Conservation (phyloP, 2,113 vertebrate genomes). For the Lagenorhynchus albirostris region DNA sequence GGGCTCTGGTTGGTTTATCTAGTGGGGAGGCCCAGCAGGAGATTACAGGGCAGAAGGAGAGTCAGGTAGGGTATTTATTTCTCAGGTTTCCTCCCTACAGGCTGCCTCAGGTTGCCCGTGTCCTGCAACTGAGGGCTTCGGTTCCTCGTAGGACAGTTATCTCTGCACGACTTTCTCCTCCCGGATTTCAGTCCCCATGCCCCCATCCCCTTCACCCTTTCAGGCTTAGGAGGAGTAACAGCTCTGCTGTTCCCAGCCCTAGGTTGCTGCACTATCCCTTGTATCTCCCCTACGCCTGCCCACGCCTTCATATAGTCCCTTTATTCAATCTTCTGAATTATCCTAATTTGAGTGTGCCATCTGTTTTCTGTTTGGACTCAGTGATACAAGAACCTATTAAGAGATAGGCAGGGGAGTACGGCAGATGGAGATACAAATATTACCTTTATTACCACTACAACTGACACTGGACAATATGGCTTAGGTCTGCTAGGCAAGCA, state of each 20-base stretch:
- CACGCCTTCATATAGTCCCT: slow-evolving; percentile 11
- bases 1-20: not conserved
- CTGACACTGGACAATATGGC: slow-evolving; percentile 51
- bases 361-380: slow-evolving; percentile 73
- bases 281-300: not conserved
- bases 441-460: slow-evolving; percentile 43
- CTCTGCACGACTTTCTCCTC: not conserved
- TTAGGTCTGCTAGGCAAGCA: slow-evolving; percentile 20
- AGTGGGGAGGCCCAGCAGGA: not conserved
- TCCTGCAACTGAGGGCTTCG: not conserved
- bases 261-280: not conserved
- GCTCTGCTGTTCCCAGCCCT: not conserved
- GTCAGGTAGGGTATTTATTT: not conserved
- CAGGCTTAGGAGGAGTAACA: not conserved
- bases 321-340: slow-evolving; percentile 61
- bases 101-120: not conserved
- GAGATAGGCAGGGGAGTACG: slow-evolving; percentile 47
- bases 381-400: slow-evolving; percentile 64
- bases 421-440: slow-evolving; percentile 68
- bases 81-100: not conserved
- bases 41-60: not conserved
- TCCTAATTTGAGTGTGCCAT: slow-evolving; percentile 63
- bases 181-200: not conserved
- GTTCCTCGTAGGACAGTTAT: not conserved
- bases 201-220: not conserved